Evolutionary conservation across 2,797 vertebrate genomes (phyloP).

Genomic region (Coreius guichenoti): DNA sequence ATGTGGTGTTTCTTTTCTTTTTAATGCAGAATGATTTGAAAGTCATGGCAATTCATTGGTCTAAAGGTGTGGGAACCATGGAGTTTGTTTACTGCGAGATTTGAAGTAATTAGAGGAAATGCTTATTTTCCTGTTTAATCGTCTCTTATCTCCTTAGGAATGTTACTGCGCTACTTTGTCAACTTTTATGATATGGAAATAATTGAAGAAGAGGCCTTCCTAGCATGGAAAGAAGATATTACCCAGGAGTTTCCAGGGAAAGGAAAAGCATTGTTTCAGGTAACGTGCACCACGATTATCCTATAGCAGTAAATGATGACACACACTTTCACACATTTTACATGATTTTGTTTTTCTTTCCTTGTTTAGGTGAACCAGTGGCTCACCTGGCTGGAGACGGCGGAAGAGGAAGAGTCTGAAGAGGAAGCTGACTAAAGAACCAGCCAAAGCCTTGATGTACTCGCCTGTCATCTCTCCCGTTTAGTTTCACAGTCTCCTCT

Average conservation of each 20-base stretch:
- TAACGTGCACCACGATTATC: constrained; percentile 61
- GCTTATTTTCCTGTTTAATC: neutral
- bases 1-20: neutral
- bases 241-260: constrained; percentile 99
- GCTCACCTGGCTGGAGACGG: constrained; percentile 99
- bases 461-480: constrained; percentile 64
- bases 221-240: constrained; percentile 99
- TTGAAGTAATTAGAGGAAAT: neutral
- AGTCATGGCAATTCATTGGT: neutral
- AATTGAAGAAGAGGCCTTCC: constrained; percentile 99
- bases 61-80: neutral
- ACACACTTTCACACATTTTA: neutral
- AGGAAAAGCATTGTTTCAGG: constrained; percentile 99
- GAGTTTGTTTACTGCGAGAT: neutral
- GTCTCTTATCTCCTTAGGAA: constrained; percentile 77
- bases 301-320: too few species aligned
- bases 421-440: constrained; percentile 94
- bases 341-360: fast-evolving
- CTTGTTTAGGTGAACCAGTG: constrained; percentile 93
- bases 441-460: constrained; percentile 86
- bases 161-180: constrained; percentile 98
- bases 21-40: neutral
- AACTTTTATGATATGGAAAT: constrained; percentile 99
- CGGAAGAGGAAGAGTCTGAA: constrained; percentile 98
- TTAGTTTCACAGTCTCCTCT: neutral